Percentiles rank a stretch among this genome's conserved stretches.
These are phyloP conservation scores for Lepidurus packardi DNA, from an alignment of 1,140 invertebrate species.

Conservation along the genomic window DNA sequence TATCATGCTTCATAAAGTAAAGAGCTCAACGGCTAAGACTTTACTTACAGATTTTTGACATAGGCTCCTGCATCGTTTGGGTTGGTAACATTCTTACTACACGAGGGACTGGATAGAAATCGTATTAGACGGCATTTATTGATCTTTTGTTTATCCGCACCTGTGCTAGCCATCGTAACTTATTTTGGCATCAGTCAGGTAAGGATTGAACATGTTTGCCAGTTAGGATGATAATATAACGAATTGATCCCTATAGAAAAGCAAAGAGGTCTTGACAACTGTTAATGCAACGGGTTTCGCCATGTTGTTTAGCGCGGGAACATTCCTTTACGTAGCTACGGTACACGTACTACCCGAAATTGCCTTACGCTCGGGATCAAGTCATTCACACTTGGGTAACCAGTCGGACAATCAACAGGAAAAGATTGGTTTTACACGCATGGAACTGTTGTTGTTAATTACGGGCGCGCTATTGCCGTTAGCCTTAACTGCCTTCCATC, in stretches of 20 bases:
- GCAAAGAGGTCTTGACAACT: conserved; percentile 65
- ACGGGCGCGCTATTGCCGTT: conserved; percentile 78
- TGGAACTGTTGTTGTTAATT: conserved; percentile 76
- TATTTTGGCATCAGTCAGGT: conserved; percentile 90
- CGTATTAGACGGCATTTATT: conserved; percentile 82
- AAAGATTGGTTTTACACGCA: conserved; percentile 58
- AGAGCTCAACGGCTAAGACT: conserved; percentile 24
- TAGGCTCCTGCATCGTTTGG: conserved; percentile 96
- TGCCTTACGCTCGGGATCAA: conserved; percentile 49
- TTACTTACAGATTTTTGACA: conserved; percentile 37
- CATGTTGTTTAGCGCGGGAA: conserved; percentile 97
- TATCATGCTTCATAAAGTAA: conserved; percentile 96
- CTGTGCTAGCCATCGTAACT: conserved; percentile 80
- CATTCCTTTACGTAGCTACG: conserved; percentile 97
- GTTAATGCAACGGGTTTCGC: conserved; percentile 91
- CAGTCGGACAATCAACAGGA: conserved; percentile 48
- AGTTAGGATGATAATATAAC: not conserved
- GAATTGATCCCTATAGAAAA: conserved; percentile 48
- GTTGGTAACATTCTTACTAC: conserved; percentile 90
- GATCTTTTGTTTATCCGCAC: conserved; percentile 91
- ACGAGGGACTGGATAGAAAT: conserved; percentile 85
- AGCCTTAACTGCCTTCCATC: conserved; percentile 82
- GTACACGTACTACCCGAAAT: conserved; percentile 96
- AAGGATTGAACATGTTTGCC: conserved; percentile 43
- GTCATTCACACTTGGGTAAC: conserved; percentile 48